Evolutionary conservation across 2,888 invertebrate genomes (phyloP), one percentile per base, ranked within the genome.

Genomic region (Baccha elongata): DNA sequence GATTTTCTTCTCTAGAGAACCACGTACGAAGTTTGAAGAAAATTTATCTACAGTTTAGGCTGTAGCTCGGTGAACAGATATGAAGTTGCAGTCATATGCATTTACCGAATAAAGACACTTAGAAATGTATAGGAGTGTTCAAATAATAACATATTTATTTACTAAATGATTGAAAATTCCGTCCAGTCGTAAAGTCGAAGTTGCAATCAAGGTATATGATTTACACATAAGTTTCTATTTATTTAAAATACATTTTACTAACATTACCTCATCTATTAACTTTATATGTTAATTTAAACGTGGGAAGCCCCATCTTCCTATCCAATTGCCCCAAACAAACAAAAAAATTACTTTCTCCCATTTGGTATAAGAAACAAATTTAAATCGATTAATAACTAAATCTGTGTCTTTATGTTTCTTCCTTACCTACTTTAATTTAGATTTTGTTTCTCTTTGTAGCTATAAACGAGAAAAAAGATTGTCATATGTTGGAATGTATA

Each of bases 281-380:
- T 23, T 26, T n/a, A n/a, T n/a, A 42, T 26, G 42, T 40, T 1
- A 42, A 58, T 58, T 58, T 29, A 10, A 58, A 42, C 58, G 58
- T 58, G 58, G 58, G 58, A 58, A 58, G 58, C 40, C 42, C 58
- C 26, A 58, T 42, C 21, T 0, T 8, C 55, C 13, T 37, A 37
- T n/a, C 8, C 55, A 37, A 55, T 53, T 35, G 53, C 17, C 21
- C 5, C 37, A 55, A 21, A n/a, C 3, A 21, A 46, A 19, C 8
- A 10, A 13, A n/a, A 42, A 40, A 19, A 19, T n/a, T 58, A 23
- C 58, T 58, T 58, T 58, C 58, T 40, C 58, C 58, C 6, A 42
- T 26, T 58, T 3, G n/a, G 2, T 23, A 42, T 15, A 5, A 58
- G 17, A 19, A 32, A 17, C 19, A n/a, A 42, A 26, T 11, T 26